Base-by-base conservation (phyloP, 1,140 invertebrate genomes). In the Drosophila kikkawai region DNA sequence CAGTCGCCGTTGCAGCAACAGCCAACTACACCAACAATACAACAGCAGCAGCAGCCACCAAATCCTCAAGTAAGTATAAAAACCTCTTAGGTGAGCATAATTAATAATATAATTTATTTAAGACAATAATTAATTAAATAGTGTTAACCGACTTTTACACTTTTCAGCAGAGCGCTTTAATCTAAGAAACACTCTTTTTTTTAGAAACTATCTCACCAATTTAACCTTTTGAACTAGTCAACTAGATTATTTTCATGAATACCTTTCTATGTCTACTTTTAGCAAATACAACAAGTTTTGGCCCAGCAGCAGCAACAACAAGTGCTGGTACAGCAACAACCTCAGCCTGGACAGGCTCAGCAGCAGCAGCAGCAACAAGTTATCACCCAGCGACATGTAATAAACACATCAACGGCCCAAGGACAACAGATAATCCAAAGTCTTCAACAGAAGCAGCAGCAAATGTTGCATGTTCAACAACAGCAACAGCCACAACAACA, bases 381-480 rank as follows among this genome's bases (percentile, higher is more conserved):
- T 6, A 91, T 93, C 11, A 82, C 86, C 3, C 92, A 93, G 39
- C 78, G 91, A 3, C 92, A 93, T 53, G 83, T 93, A 0, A 93
- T 93, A 8, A 93, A 93, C 50, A 93, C 92, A 5, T 91, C 92
- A 2, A 92, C 92, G 5, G 80, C 84, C 1, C 92, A 93, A 47
- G 92, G 92, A 4, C 92, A 93, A 8, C 92, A 93, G 59, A 91
- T 93, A 29, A 93, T 93, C 17, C 92, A 93, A 60, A 91, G 81
- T 68, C 81, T 91, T 51, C 92, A 90, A 17, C 91, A 92, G 36
- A 91, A 91, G 41, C 91, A 92, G 41, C 87, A 86, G 32, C 71
- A 91, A 68, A 80, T 91, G 61, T 65, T 92, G 67, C 85, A 92
- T 26, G 47, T 88, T 22, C 86, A 88, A 63, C 79, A 82, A 22